Evolutionary conservation across 2,113 vertebrate species (phyloP), one percentile per base, ranked within the genome.

Genomic region (Etheostoma cragini): DNA sequence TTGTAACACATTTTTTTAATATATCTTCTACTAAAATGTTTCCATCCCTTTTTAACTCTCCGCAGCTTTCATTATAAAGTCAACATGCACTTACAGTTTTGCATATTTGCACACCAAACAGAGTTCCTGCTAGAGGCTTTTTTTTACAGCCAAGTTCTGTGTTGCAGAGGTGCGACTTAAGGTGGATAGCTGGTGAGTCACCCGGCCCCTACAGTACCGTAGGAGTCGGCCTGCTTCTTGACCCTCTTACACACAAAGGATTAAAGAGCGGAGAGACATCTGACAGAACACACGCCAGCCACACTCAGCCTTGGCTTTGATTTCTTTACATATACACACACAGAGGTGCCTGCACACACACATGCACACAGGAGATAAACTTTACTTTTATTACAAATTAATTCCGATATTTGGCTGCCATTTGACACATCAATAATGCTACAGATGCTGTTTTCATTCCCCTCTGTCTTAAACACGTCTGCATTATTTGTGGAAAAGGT

Each of bases 201-300:
- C 38, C 71, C 69, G 45, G 65, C 72, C 76, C 60, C 84, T 80
- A 72, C 86, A 90, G 74, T 35, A 6, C 66, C 35, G 19, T 62
- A 26, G 76, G 81, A 84, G 79, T 74, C 86, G 74, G 69, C 52
- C 88, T 77, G 89, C 89, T 86, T 92, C 88, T 94, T 93, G 90
- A 93, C 90, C 93, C 85, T 87, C 83, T 75, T 64, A 72, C 78
- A 87, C 84, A 91, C 85, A 93, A 87, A 93, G 85, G 91, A 93
- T 93, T 91, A 94, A 84, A 83, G 83, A 87, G 72, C 53, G 72
- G 65, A 84, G 75, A 91, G 57, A 80, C 84, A 50, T 87, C 80
- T 80, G 89, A 88, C 76, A 86, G 84, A 92, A 90, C 86, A 76
- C 89, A 89, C 82, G 72, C 90, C 90, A 84, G 83, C 56, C 85